Conservation (phyloP, 2,113 vertebrate genomes). For the Neodon shergylaensis region DNA sequence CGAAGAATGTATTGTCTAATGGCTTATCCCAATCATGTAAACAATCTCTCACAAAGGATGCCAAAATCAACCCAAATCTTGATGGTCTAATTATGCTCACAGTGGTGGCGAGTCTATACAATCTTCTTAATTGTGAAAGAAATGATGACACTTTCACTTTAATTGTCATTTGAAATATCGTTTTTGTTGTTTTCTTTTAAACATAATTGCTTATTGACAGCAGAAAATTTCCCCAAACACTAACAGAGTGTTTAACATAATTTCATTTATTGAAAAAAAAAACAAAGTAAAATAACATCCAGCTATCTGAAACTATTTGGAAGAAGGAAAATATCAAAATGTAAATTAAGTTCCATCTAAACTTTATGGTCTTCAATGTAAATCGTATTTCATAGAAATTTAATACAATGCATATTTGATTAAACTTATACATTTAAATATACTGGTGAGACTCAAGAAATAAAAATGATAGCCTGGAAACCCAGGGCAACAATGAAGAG, state of each 20-base stretch:
- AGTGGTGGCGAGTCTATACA: conserved; percentile 33
- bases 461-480: conserved; percentile 66
- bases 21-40: conserved; percentile 61
- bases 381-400: conserved; percentile 70
- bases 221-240: conserved; percentile 76
- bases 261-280: conserved; percentile 81
- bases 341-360: conserved; percentile 70
- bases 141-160: conserved; percentile 57
- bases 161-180: conserved; percentile 57
- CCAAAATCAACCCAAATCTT: conserved; percentile 49
- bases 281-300: conserved; percentile 76
- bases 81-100: conserved; percentile 50
- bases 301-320: conserved; percentile 79
- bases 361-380: conserved; percentile 65
- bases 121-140: conserved; percentile 40
- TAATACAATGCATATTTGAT: conserved; percentile 68
- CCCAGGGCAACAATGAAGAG: conserved; percentile 58
- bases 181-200: conserved; percentile 60
- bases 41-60: conserved; percentile 51
- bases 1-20: conserved; percentile 42
- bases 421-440: conserved; percentile 73
- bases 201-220: conserved; percentile 66
- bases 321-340: conserved; percentile 72
- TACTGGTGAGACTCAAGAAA: conserved; percentile 61
- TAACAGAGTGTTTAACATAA: conserved; percentile 78